Evolutionary conservation across 1,140 invertebrate species (phyloP).

Genomic region (Sweltsa coloradensis): DNA sequence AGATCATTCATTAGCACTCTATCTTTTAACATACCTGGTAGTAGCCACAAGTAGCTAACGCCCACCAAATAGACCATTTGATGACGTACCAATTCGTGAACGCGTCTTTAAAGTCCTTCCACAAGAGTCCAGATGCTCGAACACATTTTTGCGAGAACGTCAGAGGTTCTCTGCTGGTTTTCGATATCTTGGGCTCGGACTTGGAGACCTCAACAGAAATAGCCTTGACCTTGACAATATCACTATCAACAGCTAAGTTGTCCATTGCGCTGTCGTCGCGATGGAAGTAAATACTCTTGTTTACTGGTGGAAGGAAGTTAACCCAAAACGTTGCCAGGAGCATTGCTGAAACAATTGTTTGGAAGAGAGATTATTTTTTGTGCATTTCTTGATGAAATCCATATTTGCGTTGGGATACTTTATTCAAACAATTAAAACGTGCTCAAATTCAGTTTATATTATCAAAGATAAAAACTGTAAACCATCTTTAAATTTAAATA

Average conservation of each 20-base stretch:
- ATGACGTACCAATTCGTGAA: constrained; percentile 57
- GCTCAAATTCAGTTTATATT: not conserved
- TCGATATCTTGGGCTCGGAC: too few species aligned
- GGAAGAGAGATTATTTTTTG: constrained; percentile 20
- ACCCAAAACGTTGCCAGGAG: constrained; percentile 58
- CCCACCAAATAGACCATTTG: constrained; percentile 83
- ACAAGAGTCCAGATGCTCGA: constrained; percentile 33
- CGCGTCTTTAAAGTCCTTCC: constrained; percentile 54
- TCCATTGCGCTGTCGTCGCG: constrained; percentile 19
- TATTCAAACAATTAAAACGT: too few species aligned
- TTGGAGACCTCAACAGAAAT: not conserved
- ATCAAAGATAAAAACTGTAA: not conserved
- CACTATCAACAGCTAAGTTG: not conserved
- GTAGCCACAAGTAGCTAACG: constrained; percentile 63
- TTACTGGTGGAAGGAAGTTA: constrained; percentile 57
- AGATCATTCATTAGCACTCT: not conserved
- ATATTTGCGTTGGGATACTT: too few species aligned
- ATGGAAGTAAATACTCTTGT: constrained; percentile 72
- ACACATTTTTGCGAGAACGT: not conserved
- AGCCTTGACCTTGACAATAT: not conserved
- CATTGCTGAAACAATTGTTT: constrained; percentile 40
- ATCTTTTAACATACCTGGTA: constrained; percentile 35
- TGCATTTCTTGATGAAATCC: too few species aligned
- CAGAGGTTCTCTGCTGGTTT: too few species aligned
- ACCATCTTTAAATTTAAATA: too few species aligned